Conservation (phyloP, 1,140 invertebrate species). For the Thereuonema tuberculata region DNA sequence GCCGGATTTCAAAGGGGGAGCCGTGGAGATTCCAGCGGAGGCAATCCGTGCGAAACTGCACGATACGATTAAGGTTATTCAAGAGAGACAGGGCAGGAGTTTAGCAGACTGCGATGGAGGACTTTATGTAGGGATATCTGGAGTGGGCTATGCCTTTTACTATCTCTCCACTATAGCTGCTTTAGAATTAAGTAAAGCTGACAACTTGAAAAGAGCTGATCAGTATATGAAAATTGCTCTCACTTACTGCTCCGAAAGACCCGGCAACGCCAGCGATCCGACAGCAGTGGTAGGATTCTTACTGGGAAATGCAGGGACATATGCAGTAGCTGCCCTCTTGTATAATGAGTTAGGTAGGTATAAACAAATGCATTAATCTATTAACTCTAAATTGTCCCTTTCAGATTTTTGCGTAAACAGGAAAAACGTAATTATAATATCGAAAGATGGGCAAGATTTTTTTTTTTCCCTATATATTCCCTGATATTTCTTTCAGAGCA, state of each 20-base stretch:
- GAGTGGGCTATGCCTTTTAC: conserved; percentile 35
- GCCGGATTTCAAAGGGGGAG: conserved; percentile 21
- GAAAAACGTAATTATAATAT: no score
- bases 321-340: conserved; percentile 31
- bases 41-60: conserved; percentile 20
- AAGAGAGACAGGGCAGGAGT: conserved; percentile 19
- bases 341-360: not conserved
- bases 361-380: no score
- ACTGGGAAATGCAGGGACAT: conserved; percentile 33
- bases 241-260: conserved; percentile 19
- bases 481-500: no score
- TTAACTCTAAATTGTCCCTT: no score
- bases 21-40: conserved; percentile 17
- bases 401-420: no score
- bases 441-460: no score
- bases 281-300: conserved; percentile 29
- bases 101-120: conserved; percentile 32
- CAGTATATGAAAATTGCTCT: conserved; percentile 26
- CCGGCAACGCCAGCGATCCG: conserved; percentile 12
- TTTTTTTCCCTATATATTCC: no score
- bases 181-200: conserved; percentile 23
- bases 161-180: conserved; percentile 25
- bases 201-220: conserved; percentile 25
- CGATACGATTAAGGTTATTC: conserved; percentile 13
- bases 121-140: conserved; percentile 36